Evolutionary conservation across 92 coral and sea anemone species (phyloP), one percentile per base, ranked within the genome.

Genomic region (Montipora capitata): DNA sequence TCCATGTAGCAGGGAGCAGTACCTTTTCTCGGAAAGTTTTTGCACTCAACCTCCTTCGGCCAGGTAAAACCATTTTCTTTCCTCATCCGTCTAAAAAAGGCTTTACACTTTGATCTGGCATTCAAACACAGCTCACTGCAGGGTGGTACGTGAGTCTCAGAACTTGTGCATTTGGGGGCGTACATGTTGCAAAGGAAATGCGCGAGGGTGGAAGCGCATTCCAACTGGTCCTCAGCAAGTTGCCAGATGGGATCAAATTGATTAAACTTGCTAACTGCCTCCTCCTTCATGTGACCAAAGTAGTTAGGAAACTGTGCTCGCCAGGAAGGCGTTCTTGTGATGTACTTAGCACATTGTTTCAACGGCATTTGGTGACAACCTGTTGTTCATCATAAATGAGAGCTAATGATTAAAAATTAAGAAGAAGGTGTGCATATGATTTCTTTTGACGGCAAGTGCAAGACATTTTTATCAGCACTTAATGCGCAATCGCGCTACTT

Each of bases 61-160:
- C 93, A 93, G 16, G 38, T 58, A 54, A 93, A 86, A 10, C 82
- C 79, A 14, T 27, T 72, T 27, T 13, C 52, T 13, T 16, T 72
- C 10, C 43, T 15, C 8, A 51, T 8, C 1, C 14, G 49, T 9
- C 6, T 69, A 15, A 71, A 20, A 10, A n/a, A 9, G 14, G 45
- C 45, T 45, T 68, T 78, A 17, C 93, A 89, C 40, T 59, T 76
- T 12, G 76, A 52, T 41, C 40, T 20, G 4, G 83, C 78, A 3
- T n/a, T n/a, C 39, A 78, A 63, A 48, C 96, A 93, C n/a, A 89
- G 44, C 2, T 90, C 91, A 38, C 89, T 81, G 70, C 96, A 93
- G 1, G 93, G 93, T n/a, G 83, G 93, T 2, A 79, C 27, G 15
- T 12, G 61, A 10, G 51, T 15, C 27, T 54, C 17, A 61, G 68